Percentiles rank a stretch among this genome's conserved stretches.
phyloP scores from a whole-genome alignment of 2,888 invertebrate genomes.

The Epiblema foenella region DNA sequence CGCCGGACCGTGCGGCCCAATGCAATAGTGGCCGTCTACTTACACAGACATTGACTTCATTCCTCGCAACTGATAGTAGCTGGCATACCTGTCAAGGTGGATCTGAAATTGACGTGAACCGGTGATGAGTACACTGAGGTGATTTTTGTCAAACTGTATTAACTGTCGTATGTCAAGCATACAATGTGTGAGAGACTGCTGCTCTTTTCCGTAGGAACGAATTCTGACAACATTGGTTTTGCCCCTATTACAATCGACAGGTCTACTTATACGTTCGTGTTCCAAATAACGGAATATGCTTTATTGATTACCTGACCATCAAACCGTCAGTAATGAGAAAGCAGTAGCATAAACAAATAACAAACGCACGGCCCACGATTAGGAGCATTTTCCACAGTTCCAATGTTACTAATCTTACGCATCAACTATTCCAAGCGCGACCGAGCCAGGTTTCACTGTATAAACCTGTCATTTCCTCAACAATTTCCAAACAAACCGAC shows the following conservation, averaged over 20 bases:
- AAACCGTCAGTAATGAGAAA: conserved; percentile 35
- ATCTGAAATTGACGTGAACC: background rate
- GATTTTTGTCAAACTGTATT: background rate
- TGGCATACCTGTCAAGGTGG: background rate
- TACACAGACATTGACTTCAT: too few relatives aligned
- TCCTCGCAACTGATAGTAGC: too few relatives aligned
- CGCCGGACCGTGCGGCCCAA: too few relatives aligned
- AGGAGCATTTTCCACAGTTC: conserved; percentile 20
- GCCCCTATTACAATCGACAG: background rate
- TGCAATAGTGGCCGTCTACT: too few relatives aligned
- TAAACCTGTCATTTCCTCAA: conserved; percentile 34
- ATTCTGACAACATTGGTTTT: background rate
- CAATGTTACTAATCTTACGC: conserved; percentile 32
- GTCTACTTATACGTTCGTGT: conserved; percentile 1
- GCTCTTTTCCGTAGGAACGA: background rate
- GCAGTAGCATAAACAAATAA: conserved; percentile 17
- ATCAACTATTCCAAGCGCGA: conserved; percentile 27
- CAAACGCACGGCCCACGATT: conserved; percentile 25
- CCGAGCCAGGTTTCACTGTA: conserved; percentile 24
- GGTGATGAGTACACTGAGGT: background rate
- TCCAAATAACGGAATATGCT: background rate
- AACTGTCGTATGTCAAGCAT: background rate
- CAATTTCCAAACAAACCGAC: conserved; percentile 1
- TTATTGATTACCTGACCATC: conserved; percentile 38
- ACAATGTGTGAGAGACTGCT: background rate